Base-by-base conservation (phyloP, 2,113 vertebrate species). In the Himantopus leucocephalus region DNA sequence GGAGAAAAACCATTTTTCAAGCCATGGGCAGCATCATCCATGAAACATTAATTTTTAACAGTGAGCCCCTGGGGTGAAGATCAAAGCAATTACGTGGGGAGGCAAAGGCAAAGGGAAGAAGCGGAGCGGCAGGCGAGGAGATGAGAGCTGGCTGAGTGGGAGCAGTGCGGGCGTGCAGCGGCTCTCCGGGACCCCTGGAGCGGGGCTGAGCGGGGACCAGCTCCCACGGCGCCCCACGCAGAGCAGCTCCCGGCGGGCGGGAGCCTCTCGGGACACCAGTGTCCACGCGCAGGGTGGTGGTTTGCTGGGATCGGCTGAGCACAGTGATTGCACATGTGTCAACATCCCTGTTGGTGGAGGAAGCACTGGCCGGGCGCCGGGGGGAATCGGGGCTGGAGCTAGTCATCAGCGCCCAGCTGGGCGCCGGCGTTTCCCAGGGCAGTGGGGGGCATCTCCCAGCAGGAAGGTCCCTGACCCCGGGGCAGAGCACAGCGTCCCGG, bases 41-140 rank as follows among this genome's bases (percentile, higher is more conserved):
- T 20, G n/a, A 91, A 87, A 93, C 41, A 84, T 95, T 74, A 74
- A 75, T 96, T 91, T 94, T 96, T 81, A 87, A 58, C 85, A 39
- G 85, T 2, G 32, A 93, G 43, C 35, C 85, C 82, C 92, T 79
- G 85, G 85, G 94, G 90, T 56, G 67, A 70, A 92, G 88, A 95
- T 94, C 91, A 93, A 95, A 96, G 94, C 34, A 59, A 66, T 26
- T 59, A 68, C 0, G 0, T 82, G 93, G 53, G 59, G 41, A 88
- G 82, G 78, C 39, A 59, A 79, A 85, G 50, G 75, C 75, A 48
- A 71, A 90, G 62, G 66, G 88, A 93, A 88, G 85, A 58, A 75
- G 24, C 7, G 0, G 56, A 83, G 76, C 12, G 5, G 85, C 70
- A 45, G 56, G 68, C 3, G 0, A 47, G 43, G 79, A 80, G 63